Conservation (phyloP, 2,888 invertebrate species). For the Phrixothrix hirtus region DNA sequence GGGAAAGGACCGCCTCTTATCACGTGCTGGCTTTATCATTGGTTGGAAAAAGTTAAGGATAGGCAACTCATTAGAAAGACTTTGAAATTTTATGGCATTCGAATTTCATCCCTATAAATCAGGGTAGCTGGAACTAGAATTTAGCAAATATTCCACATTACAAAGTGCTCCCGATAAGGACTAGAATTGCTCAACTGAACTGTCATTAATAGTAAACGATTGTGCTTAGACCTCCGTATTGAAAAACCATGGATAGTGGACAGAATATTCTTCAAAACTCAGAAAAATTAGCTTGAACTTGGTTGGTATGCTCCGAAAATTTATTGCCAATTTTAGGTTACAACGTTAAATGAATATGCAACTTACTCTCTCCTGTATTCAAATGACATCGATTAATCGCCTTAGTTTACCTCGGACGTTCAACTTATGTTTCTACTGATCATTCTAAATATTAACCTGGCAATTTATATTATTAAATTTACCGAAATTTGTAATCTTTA, state of each 20-base stretch:
- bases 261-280: slow-evolving; percentile 49
- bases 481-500: too few relatives aligned
- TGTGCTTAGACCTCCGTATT: slow-evolving; percentile 40
- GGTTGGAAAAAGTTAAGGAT: slow-evolving; percentile 55
- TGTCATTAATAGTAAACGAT: slow-evolving; percentile 52
- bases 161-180: slow-evolving; percentile 41
- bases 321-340: slow-evolving; percentile 48
- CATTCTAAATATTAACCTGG: background rate
- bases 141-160: slow-evolving; percentile 34
- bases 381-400: slow-evolving; percentile 29
- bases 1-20: slow-evolving; percentile 39
- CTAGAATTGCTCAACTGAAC: slow-evolving; percentile 41
- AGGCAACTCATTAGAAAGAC: slow-evolving; percentile 57
- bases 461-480: too few relatives aligned
- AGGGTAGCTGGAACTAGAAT: slow-evolving; percentile 40
- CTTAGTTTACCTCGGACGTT: slow-evolving; percentile 16
- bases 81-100: slow-evolving; percentile 54
- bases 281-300: slow-evolving; percentile 48
- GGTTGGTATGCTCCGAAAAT: slow-evolving; percentile 42
- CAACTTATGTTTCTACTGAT: slow-evolving; percentile 18
- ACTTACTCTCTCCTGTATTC: slow-evolving; percentile 21
- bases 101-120: slow-evolving; percentile 55
- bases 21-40: slow-evolving; percentile 46
- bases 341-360: slow-evolving; percentile 26
- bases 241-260: slow-evolving; percentile 37